Base-by-base conservation (phyloP, 2,797 vertebrate genomes). In the Sebastes taczanowskii region DNA sequence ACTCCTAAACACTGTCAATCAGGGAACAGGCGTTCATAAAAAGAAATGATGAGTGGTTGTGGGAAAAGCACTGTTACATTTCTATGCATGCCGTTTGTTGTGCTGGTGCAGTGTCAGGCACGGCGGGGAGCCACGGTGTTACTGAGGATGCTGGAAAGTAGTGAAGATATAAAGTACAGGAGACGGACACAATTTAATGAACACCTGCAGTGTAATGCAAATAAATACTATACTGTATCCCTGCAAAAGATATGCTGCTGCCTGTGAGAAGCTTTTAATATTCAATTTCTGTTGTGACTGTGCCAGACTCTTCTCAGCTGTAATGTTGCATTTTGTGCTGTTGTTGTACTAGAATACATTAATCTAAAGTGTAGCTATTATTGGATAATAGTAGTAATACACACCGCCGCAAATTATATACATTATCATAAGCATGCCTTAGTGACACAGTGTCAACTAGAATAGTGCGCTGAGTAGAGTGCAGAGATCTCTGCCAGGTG, bases 61-160 rank as follows among this genome's bases (percentile, higher is more conserved):
- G 23, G 34, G 18, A 49, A 85, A 81, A 85, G 55, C 14, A 23
- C 34, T 65, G 61, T 46, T 74, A 58, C 52, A 66, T 74, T 82
- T 75, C 23, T 77, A 42, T 78, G 80, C 71, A 70, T 30, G 75
- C 64, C 64, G 52, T 53, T 82, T 77, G 66, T 80, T 85, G 80
- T 81, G 55, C 59, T 81, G 62, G 22, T 78, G 82, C 80, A 73
- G 56, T 65, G 63, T 81, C 73, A 53, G 79, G 22, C 79, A 65
- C 56, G 62, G 80, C 72, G 25, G 32, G 75, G 71, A 66, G 71
- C 35, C 8, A 11, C 27, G 16, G 52, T 79, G 38, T 85, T 81
- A 71, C 61, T 67, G 34, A 85, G 64, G 53, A 82, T 67, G 55
- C 34, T 63, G 61, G 30, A 73, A 85, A 82, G 71, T 74, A 77